A percentile compares a stretch with the other conserved stretches of the same genome.
Evolutionary conservation across 2,113 vertebrate genomes (phyloP).

Genomic region (Chionis minor): DNA sequence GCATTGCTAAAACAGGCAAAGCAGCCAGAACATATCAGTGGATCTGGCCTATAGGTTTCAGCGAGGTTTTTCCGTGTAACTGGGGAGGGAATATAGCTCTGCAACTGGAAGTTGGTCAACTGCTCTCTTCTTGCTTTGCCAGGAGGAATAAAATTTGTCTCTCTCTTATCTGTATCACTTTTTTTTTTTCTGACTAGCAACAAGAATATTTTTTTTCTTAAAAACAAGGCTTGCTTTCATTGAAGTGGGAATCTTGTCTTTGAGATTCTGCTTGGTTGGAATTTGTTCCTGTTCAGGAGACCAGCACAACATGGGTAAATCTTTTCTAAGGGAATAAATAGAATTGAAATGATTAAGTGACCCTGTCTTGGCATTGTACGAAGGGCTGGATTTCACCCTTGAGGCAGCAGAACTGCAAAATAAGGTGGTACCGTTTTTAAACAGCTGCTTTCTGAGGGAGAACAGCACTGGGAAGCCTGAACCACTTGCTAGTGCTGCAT

Average conservation of each 20-base stretch:
- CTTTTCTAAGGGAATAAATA: neutral
- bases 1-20: conserved; percentile 19
- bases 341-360: neutral
- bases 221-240: neutral
- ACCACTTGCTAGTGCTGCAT: neutral
- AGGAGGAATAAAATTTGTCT: neutral
- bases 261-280: neutral
- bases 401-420: neutral
- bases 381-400: neutral
- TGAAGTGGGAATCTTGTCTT: neutral
- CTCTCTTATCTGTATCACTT: neutral
- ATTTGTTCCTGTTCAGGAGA: neutral
- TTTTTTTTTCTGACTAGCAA: neutral
- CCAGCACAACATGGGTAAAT: neutral
- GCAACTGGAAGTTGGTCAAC: neutral
- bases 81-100: neutral
- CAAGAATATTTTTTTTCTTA: neutral
- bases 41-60: conserved; percentile 25
- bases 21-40: neutral
- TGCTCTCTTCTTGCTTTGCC: neutral
- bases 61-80: neutral
- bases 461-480: neutral
- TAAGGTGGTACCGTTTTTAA: neutral
- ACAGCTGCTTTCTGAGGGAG: neutral
- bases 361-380: neutral